Conservation (phyloP, 1,140 invertebrate genomes). For the Melipona quadrifasciata region DNA sequence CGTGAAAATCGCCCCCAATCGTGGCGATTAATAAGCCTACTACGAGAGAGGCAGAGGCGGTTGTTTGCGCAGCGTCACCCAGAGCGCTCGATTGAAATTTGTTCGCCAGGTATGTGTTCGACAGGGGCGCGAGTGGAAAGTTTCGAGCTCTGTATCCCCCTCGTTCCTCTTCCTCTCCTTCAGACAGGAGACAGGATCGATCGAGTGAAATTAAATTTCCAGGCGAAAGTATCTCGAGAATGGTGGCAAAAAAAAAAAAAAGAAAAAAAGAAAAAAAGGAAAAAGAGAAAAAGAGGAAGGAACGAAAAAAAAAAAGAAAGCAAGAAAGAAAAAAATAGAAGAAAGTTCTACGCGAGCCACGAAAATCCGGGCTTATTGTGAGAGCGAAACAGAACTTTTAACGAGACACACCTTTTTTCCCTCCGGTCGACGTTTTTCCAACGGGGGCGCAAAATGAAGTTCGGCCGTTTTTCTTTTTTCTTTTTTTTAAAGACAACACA, state of each 20-base stretch:
- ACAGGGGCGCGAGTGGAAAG: slow-evolving; percentile 5
- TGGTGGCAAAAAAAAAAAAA: not conserved
- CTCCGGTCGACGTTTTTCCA: not conserved
- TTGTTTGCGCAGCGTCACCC: slow-evolving; percentile 20
- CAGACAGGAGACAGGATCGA: slow-evolving; percentile 8
- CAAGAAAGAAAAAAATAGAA: not conserved
- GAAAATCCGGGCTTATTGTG: slow-evolving; percentile 35
- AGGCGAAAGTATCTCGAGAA: slow-evolving; percentile 23
- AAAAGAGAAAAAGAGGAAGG: not conserved
- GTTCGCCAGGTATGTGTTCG: not conserved
- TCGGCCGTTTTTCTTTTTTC: not conserved
- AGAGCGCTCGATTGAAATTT: slow-evolving; percentile 13
- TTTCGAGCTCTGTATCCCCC: not conserved
- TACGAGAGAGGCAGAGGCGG: not conserved
- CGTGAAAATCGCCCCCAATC: not conserved
- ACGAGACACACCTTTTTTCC: slow-evolving; percentile 30
- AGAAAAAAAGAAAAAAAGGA: not conserved
- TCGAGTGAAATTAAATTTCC: slow-evolving; percentile 24
- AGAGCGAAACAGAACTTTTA: slow-evolving; percentile 43
- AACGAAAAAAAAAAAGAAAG: not conserved
- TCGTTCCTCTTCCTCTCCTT: not conserved
- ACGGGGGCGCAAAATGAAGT: slow-evolving; percentile 17
- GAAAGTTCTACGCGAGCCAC: slow-evolving; percentile 3
- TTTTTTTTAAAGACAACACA: slow-evolving; percentile 22
- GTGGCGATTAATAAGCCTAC: slow-evolving; percentile 12